These are phyloP conservation scores for Anas platyrhynchos DNA, from an alignment of 2,113 vertebrate genomes.

Conservation along the genomic window DNA sequence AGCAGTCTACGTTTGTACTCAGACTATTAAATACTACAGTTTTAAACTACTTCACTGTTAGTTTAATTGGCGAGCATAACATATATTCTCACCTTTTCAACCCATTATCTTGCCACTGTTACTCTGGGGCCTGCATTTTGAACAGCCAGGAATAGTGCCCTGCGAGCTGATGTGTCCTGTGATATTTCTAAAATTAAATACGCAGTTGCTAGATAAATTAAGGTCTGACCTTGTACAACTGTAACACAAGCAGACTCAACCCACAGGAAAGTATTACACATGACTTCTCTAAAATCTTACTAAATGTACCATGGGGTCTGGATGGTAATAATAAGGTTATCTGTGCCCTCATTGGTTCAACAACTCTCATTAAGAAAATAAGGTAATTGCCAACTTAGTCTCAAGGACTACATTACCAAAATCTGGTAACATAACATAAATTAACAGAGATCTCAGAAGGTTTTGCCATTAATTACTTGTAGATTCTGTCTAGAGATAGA, in stretches of 20 bases:
- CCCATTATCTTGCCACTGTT: conserved; percentile 73
- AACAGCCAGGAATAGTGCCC: conserved; percentile 69
- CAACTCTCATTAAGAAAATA: conserved; percentile 63
- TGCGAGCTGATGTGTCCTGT: conserved; percentile 74
- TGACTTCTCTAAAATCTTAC: conserved; percentile 76
- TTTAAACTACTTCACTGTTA: conserved; percentile 44
- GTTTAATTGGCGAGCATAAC: conserved; percentile 45
- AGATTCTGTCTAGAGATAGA: neutral
- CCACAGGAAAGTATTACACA: conserved; percentile 71
- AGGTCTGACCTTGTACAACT: conserved; percentile 82
- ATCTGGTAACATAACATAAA: neutral
- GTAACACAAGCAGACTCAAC: conserved; percentile 70
- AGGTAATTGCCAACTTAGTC: conserved; percentile 14
- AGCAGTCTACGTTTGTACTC: neutral
- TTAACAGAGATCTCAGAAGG: neutral
- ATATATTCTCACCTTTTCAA: conserved; percentile 81
- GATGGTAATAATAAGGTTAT: conserved; percentile 60
- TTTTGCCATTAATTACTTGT: neutral
- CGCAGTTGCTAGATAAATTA: conserved; percentile 83
- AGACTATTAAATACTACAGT: conserved; percentile 5
- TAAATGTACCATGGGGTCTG: conserved; percentile 69
- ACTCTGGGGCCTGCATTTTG: conserved; percentile 74
- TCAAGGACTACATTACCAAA: neutral
- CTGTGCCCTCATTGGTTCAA: conserved; percentile 65
- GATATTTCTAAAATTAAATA: conserved; percentile 84